Evolutionary conservation across 2,797 vertebrate genomes (phyloP).

Genomic region (Leptodactylus fallax): DNA sequence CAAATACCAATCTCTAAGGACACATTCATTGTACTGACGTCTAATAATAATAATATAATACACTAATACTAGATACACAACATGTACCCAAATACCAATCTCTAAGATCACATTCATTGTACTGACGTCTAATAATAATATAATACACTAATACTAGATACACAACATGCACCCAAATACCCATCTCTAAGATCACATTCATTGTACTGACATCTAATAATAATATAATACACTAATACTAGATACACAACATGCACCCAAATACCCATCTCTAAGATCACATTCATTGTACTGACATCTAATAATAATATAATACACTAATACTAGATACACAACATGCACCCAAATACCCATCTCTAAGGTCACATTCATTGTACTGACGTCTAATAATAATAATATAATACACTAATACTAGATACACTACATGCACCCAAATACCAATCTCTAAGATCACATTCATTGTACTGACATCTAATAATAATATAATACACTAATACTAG

Average conservation of each 20-base stretch:
- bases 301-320: no score
- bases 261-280: neutral
- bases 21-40: neutral
- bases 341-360: neutral
- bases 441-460: no score
- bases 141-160: neutral
- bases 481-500: no score
- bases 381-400: neutral
- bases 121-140: neutral
- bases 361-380: neutral
- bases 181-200: no score
- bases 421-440: neutral
- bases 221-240: no score
- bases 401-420: neutral
- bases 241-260: neutral
- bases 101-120: no score
- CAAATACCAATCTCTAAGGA: neutral
- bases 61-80: neutral
- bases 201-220: neutral
- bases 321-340: neutral
- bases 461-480: neutral
- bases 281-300: neutral
- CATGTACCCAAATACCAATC: neutral
- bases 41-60: neutral
- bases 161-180: neutral